A percentile compares a stretch with the other conserved stretches of the same genome.
These are phyloP conservation scores for Conus canariensis DNA, from an alignment of 2,888 invertebrate species.

Conservation along the genomic window DNA sequence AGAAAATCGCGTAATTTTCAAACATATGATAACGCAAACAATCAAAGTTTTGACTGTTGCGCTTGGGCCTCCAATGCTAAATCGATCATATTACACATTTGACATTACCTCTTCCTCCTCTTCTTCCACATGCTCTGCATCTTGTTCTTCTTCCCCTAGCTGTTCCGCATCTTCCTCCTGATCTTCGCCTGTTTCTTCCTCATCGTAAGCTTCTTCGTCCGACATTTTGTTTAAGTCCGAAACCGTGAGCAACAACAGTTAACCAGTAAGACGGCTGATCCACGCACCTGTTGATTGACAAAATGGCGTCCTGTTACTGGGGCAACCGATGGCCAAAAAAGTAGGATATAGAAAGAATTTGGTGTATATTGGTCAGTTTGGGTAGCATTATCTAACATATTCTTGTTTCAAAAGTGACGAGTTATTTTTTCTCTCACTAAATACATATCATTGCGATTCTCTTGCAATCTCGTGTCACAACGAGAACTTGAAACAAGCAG, in stretches of 20 bases:
- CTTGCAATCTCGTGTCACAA: conserved; percentile 32
- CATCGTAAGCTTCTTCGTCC: conserved; percentile 57
- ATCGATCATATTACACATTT: too few relatives aligned
- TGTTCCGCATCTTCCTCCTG: conserved; percentile 60
- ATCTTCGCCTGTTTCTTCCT: conserved; percentile 60
- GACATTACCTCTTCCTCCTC: conserved; percentile 54
- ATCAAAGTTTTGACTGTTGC: too few relatives aligned
- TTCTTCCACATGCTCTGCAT: conserved; percentile 58
- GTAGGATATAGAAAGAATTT: background rate
- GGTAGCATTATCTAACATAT: background rate
- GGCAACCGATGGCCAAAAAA: conserved; percentile 35
- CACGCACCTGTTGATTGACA: conserved; percentile 49
- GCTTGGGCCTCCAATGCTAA: too few relatives aligned
- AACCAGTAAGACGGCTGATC: background rate
- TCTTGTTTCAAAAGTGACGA: background rate
- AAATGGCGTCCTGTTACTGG: conserved; percentile 51
- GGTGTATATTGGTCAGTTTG: background rate
- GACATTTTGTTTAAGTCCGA: conserved; percentile 55
- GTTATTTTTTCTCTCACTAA: background rate
- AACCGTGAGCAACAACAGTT: conserved; percentile 26
- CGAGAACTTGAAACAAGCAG: conserved; percentile 50
- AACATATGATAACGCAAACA: too few relatives aligned
- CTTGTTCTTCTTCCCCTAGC: conserved; percentile 59
- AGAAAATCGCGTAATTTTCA: too few relatives aligned
- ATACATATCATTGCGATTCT: conserved; percentile 20